Evolutionary conservation across 2,888 invertebrate genomes (phyloP), one percentile per base, ranked within the genome.

Genomic region (Phyllotreta cruciferae): DNA sequence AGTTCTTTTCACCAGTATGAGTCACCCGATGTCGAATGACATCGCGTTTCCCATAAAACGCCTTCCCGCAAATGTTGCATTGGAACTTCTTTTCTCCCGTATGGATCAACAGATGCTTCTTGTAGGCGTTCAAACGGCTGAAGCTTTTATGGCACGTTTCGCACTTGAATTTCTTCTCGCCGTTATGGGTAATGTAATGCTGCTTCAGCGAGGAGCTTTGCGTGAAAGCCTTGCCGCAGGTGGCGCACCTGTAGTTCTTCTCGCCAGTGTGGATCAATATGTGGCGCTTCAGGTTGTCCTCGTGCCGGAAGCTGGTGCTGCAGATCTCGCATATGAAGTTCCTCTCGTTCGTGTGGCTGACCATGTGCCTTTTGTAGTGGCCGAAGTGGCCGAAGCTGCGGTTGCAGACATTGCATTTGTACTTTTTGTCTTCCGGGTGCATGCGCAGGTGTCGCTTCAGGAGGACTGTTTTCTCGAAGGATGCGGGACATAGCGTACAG

Each of bases 211-310:
- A 49, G n/a, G 49, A 49, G 11, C 49, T 49, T 49, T 49, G 49
- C n/a, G 49, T 49, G n/a, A 49, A 49, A n/a, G 49, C 49, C 36
- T 49, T 49, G 4, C 49, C 49, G n/a, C 49, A 49, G 4, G 49
- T 49, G 1, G 6, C n/a, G 35, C 49, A 49, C 11, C 35, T 49
- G n/a, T 49, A 49, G 10, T 49, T 49, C 36, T 49, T 49, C 36
- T 49, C 49, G 11, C 49, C 49, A 10, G 49, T 49, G 11, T 49
- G 49, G 11, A 49, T 49, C n/a, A 49, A 35, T 49, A 49, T 49
- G 10, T 49, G 49, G 3, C 49, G 34, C 35, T 49, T 49, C 11
- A 49, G 36, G 36, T 49, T 49, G 36, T 49, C 49, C 36, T 49
- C 49, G 35, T 49, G 49, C 1, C 49, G 49, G 11, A 49, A 49